Conservation (phyloP, 2,797 vertebrate genomes). For the Sternotherus odoratus region DNA sequence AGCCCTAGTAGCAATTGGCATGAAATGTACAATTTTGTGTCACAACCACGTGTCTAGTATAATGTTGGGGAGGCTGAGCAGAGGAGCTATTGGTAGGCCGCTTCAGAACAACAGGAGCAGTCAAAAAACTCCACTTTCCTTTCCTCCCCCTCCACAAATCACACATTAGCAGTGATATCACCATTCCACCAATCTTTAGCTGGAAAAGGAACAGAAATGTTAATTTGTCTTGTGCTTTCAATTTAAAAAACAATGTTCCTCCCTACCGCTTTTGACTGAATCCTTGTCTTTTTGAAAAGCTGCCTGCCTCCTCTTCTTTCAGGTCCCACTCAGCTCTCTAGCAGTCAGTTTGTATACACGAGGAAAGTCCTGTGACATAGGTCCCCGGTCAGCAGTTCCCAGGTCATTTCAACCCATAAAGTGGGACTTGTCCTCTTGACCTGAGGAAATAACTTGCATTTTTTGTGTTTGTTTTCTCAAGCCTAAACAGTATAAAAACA, state of each 20-base stretch:
- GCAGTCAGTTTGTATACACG: neutral
- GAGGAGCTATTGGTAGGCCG: neutral
- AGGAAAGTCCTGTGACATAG: neutral
- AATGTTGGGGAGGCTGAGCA: fast-evolving
- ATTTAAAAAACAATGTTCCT: neutral
- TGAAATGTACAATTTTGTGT: fast-evolving
- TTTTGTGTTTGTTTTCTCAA: neutral
- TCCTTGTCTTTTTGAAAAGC: neutral
- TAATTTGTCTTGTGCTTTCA: neutral
- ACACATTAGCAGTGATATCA: fast-evolving
- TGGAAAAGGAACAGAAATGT: neutral
- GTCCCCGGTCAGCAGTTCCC: too few relatives aligned
- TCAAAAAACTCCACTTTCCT: neutral
- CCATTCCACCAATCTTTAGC: fast-evolving
- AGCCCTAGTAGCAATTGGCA: neutral
- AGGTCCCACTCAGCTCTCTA: neutral
- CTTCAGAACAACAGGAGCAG: fast-evolving
- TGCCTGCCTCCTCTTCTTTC: neutral
- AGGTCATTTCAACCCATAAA: neutral
- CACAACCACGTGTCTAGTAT: fast-evolving
- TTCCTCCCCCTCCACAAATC: neutral
- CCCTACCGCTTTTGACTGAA: neutral
- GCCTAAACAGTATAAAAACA: neutral
- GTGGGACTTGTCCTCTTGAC: neutral
- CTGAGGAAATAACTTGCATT: neutral